A percentile compares a stretch with the other conserved stretches of the same genome.
Evolutionary conservation across 2,113 vertebrate species (phyloP).

Genomic region (Oryctolagus cuniculus): mOryCun1.1 NC_091442.1:73563501-73564000

Average conservation of each 20-base stretch:
- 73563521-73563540: neutral
- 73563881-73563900: slow-evolving; percentile 25
- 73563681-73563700: slow-evolving; percentile 1
- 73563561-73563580: slow-evolving; percentile 5
- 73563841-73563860: slow-evolving; percentile 44
- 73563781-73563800: slow-evolving; percentile 37
- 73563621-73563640: slow-evolving; percentile 37
- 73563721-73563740: slow-evolving; percentile 36
- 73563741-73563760: slow-evolving; percentile 35
- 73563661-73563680: neutral
- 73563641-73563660: neutral
- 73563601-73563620: neutral
- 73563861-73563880: slow-evolving; percentile 47
- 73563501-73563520: slow-evolving; percentile 11
- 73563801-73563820: slow-evolving; percentile 34
- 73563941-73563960: slow-evolving; percentile 66
- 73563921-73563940: slow-evolving; percentile 59
- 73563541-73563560: slow-evolving; percentile 26
- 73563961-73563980: slow-evolving; percentile 68
- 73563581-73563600: slow-evolving; percentile 34
- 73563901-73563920: slow-evolving; percentile 30
- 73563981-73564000: slow-evolving; percentile 71
- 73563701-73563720: neutral
- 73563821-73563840: neutral
- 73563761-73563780: slow-evolving; percentile 51